Conservation (phyloP, 1,140 invertebrate species). For the Oppia nitens region DNA sequence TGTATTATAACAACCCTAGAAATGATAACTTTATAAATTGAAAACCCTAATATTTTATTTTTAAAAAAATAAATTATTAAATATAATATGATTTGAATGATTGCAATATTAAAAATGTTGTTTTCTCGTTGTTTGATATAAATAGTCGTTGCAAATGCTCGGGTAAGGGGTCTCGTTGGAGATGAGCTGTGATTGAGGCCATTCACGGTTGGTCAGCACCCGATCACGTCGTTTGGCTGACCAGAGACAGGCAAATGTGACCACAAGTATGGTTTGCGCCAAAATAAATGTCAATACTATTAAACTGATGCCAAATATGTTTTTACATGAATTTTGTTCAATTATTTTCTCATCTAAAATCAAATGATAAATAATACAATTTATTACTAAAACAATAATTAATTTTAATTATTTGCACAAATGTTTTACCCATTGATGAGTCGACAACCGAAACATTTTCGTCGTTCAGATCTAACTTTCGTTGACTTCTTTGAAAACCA, state of each 20-base stretch:
- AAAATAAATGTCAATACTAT: constrained; percentile 63
- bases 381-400: neutral
- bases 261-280: constrained; percentile 59
- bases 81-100: no score
- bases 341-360: neutral
- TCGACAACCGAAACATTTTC: constrained; percentile 6
- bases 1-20: no score
- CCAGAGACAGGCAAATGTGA: constrained; percentile 65
- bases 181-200: neutral
- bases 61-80: no score
- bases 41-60: no score
- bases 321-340: constrained; percentile 41
- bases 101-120: no score
- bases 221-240: constrained; percentile 48
- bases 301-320: constrained; percentile 53
- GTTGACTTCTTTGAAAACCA: constrained; percentile 25
- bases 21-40: no score
- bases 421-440: neutral
- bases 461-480: constrained; percentile 8
- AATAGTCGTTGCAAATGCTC: no score
- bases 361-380: neutral
- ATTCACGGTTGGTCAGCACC: neutral
- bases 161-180: no score
- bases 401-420: no score
- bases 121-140: no score